Evolutionary conservation across 1,140 invertebrate species (phyloP).

Genomic region (Hydropsyche tenuis): DNA sequence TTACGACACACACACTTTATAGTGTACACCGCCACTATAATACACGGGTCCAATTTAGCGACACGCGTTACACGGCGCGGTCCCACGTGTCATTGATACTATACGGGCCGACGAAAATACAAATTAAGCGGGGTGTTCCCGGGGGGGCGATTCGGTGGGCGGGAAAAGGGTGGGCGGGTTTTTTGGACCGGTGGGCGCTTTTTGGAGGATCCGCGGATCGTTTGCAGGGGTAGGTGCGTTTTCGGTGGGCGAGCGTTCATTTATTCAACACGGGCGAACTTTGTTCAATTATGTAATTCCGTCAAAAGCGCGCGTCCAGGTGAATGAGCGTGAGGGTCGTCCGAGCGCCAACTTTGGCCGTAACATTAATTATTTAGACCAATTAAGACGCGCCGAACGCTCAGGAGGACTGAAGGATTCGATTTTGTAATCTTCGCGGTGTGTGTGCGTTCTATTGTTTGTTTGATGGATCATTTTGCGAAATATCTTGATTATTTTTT

Average conservation of each 20-base stretch:
- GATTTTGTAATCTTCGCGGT: not conserved
- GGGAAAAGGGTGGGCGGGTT: not conserved
- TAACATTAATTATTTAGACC: slow-evolving; percentile 38
- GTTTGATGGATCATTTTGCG: no score
- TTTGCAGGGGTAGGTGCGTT: no score
- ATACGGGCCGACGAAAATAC: slow-evolving; percentile 28
- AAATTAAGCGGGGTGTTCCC: slow-evolving; percentile 41
- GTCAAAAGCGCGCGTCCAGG: slow-evolving; percentile 42
- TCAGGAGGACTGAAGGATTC: not conserved
- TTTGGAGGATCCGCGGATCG: not conserved
- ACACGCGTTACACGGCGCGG: not conserved
- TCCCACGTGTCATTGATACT: slow-evolving; percentile 23
- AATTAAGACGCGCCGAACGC: slow-evolving; percentile 40
- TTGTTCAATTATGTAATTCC: slow-evolving; percentile 49
- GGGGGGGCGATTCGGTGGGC: slow-evolving; percentile 16
- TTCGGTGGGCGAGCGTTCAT: slow-evolving; percentile 30
- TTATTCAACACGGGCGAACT: slow-evolving; percentile 48
- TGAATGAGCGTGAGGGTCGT: slow-evolving; percentile 14
- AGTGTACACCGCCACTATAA: no score
- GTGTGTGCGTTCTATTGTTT: no score
- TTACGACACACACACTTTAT: no score
- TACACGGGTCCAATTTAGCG: no score
- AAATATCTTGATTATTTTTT: no score
- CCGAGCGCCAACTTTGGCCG: slow-evolving; percentile 16
- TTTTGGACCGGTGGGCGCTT: not conserved